Percentiles rank a stretch among this genome's conserved stretches.
phyloP scores from a whole-genome alignment of 1,140 invertebrate genomes.

The Trachelipus rathkii region DNA sequence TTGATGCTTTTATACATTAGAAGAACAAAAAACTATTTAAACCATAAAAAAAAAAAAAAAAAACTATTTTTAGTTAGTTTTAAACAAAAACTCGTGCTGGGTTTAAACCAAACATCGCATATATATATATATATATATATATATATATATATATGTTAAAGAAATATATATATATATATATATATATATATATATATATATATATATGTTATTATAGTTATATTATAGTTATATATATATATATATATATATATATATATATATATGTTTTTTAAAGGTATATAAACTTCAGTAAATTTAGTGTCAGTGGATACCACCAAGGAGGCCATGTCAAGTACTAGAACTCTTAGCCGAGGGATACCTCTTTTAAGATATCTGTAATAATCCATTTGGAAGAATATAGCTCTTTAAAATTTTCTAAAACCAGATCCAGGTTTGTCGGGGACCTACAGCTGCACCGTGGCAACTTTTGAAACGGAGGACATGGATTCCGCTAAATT shows the following conservation, averaged over 20 bases:
- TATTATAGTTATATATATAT: conserved; percentile 13
- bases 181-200: too few species aligned
- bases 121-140: too few species aligned
- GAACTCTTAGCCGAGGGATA: conserved; percentile 21
- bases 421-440: conserved; percentile 26
- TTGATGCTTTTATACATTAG: too few species aligned
- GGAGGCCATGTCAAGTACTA: conserved; percentile 14
- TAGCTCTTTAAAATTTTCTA: conserved; percentile 18
- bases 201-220: background rate
- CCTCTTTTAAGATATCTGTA: background rate
- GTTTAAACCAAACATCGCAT: too few species aligned
- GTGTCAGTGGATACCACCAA: conserved; percentile 30
- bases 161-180: too few species aligned
- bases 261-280: conserved; percentile 16
- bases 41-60: too few species aligned
- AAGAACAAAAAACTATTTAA: too few species aligned
- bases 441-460: conserved; percentile 28
- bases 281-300: conserved; percentile 23
- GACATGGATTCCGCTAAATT: conserved; percentile 20
- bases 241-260: conserved; percentile 25
- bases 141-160: too few species aligned
- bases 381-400: conserved; percentile 3
- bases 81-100: too few species aligned
- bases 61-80: too few species aligned
- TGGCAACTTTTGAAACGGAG: conserved; percentile 24